Conservation (phyloP, 2,888 invertebrate species). For the Lasioglossum marginatum region DNA sequence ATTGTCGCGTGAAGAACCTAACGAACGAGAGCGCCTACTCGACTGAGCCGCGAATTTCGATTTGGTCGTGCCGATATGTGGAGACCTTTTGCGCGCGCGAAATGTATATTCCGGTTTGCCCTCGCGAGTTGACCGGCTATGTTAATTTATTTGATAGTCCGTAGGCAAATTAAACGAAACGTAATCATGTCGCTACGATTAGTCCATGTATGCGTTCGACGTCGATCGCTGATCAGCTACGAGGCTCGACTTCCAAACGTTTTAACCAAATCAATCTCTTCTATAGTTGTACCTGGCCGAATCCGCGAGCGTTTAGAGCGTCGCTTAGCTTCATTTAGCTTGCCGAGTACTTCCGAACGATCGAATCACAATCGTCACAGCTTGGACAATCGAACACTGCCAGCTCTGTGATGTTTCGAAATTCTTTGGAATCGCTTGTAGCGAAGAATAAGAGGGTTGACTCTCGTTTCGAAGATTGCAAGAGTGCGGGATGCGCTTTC, state of each 20-base stretch:
- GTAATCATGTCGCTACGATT: slow-evolving; percentile 50
- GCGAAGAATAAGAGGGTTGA: neutral
- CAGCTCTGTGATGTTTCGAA: neutral
- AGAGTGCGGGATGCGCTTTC: no score
- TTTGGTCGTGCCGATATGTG: neutral
- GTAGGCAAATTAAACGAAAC: slow-evolving; percentile 56
- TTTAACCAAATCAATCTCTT: slow-evolving; percentile 40
- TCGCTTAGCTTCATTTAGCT: neutral
- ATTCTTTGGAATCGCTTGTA: neutral
- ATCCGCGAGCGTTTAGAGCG: slow-evolving; percentile 7
- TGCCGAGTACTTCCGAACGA: neutral
- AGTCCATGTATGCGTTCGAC: slow-evolving; percentile 27
- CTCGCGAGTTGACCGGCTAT: slow-evolving; percentile 43
- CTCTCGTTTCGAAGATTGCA: no score
- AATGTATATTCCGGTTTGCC: slow-evolving; percentile 50
- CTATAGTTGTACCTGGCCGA: slow-evolving; percentile 59
- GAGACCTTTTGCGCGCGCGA: neutral
- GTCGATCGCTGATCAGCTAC: slow-evolving; percentile 30
- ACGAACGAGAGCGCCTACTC: neutral
- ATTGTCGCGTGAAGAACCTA: neutral
- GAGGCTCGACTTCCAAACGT: slow-evolving; percentile 44
- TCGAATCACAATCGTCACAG: neutral
- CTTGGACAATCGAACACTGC: neutral
- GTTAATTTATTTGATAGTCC: slow-evolving; percentile 70
- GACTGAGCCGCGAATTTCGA: neutral